phyloP scores from a whole-genome alignment of 2,888 invertebrate species.

The Melinopterus prodromus region DNA sequence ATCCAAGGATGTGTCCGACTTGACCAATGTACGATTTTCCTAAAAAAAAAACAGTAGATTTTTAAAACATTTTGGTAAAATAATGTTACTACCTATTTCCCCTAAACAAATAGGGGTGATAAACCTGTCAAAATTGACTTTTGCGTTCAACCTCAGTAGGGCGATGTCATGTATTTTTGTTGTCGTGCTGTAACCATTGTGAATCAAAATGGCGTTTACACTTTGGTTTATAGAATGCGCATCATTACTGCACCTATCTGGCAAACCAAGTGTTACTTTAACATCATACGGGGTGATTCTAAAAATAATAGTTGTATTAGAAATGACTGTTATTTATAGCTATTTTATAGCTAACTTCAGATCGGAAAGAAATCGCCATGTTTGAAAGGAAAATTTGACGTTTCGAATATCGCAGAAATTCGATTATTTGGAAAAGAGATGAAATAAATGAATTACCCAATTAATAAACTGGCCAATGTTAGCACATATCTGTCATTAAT shows the following conservation, averaged over 20 bases:
- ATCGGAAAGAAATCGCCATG: not conserved
- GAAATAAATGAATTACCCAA: conserved; percentile 57
- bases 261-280: conserved; percentile 65
- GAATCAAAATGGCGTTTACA: conserved; percentile 62
- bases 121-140: conserved; percentile 62
- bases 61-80: too few relatives aligned
- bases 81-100: not conserved
- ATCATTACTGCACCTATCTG: conserved; percentile 64
- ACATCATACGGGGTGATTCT: conserved; percentile 60
- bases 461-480: conserved; percentile 64
- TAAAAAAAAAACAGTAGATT: conserved; percentile 44
- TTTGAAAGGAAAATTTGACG: conserved; percentile 9
- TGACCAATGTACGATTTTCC: conserved; percentile 62
- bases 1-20: conserved; percentile 63
- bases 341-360: not conserved
- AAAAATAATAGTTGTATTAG: conserved; percentile 17
- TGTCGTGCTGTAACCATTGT: conserved; percentile 64
- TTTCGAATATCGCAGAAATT: not conserved
- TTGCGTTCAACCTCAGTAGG: conserved; percentile 63
- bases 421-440: too few relatives aligned
- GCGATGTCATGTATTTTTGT: conserved; percentile 68
- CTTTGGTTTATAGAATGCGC: conserved; percentile 63
- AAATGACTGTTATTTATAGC: not conserved
- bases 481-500: conserved; percentile 68
- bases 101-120: conserved; percentile 67